Base-by-base conservation (phyloP, 2,888 invertebrate species). In the Melanchra persicariae region DNA sequence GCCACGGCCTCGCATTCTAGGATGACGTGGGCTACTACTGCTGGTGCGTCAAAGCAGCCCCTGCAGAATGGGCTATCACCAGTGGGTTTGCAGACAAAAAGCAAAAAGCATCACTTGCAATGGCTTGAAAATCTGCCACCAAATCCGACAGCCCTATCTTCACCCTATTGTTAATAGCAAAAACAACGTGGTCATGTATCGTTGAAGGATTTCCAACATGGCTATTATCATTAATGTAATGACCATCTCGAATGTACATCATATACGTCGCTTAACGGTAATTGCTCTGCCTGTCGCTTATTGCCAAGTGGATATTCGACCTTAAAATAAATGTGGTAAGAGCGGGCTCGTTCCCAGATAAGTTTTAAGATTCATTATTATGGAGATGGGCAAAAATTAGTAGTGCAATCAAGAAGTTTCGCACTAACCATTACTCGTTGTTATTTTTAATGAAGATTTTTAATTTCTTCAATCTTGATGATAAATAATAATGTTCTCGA, bases 201-300 rank as follows among this genome's bases (percentile, higher is more conserved):
- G 73, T 70, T 63, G 64, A 74, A 80, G 64, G 51, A 77, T 82
- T 68, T 77, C 49, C 65, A 45, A 49, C 68, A 73, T 63, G 51
- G 61, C 63, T 69, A 72, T 81, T 83, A 76, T 78, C 81, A 77
- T 84, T 76, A 74, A 73, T 67, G 26, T 76, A 82, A 85, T 61
- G 69, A 64, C 75, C 70, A 71, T 74, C 85, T 83, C 47, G 63
- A 81, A 70, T 73, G 59, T 78, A 74, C 74, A 85, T 85, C 82
- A 83, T 83, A 83, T 30, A 64, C 60, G 72, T 74, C 60, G 65
- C 63, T 81, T 72, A 77, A 71, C 60, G 70, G 66, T 82, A 81
- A 85, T 79, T 72, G 83, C 65, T 67, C 55, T 70, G 37, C 63
- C 52, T 22, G 52, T 15, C 52, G 52, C 22, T 40, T 65, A 34